Percentiles rank a stretch among this genome's conserved stretches.
Evolutionary conservation across 1,140 invertebrate genomes (phyloP).

Genomic region (Drosophila orena): DNA sequence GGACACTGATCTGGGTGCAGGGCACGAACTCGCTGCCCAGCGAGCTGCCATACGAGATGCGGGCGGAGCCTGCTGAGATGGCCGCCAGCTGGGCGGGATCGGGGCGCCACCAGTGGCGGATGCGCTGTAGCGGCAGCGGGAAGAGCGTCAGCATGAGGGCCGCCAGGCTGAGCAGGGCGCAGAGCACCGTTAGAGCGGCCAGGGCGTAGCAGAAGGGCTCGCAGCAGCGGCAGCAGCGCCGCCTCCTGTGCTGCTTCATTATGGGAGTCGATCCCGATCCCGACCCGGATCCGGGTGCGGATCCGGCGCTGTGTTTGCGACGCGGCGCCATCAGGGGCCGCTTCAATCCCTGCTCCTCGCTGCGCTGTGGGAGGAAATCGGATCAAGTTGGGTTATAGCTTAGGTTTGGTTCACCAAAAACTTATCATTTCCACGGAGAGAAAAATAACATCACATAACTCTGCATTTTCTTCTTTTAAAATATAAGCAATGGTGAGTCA

Average conservation of each 20-base stretch:
- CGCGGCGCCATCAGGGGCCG: conserved; percentile 91
- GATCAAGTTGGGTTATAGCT: not conserved
- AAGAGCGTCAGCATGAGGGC: conserved; percentile 89
- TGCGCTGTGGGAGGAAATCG: conserved; percentile 85
- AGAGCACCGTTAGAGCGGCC: conserved; percentile 86
- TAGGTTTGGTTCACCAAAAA: too few relatives aligned
- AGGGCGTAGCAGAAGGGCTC: conserved; percentile 88
- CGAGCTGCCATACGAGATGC: conserved; percentile 58
- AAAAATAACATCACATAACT: too few relatives aligned
- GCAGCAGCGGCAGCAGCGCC: conserved; percentile 86
- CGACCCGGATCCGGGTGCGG: conserved; percentile 62
- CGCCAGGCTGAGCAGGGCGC: conserved; percentile 87
- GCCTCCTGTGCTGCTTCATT: conserved; percentile 84
- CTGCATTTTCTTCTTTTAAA: too few relatives aligned
- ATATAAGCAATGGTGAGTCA: too few relatives aligned
- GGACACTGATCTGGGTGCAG: conserved; percentile 89
- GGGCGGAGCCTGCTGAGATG: conserved; percentile 8
- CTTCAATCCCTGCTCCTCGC: conserved; percentile 90
- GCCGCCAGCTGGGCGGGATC: conserved; percentile 33
- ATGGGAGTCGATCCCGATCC: conserved; percentile 78
- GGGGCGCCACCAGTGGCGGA: conserved; percentile 86
- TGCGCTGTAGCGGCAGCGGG: conserved; percentile 87
- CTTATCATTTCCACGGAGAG: too few relatives aligned
- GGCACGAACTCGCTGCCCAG: conserved; percentile 86
- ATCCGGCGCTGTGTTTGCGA: conserved; percentile 84